phyloP scores from a whole-genome alignment of 2,888 invertebrate genomes.

The Synergus umbraculus region DNA sequence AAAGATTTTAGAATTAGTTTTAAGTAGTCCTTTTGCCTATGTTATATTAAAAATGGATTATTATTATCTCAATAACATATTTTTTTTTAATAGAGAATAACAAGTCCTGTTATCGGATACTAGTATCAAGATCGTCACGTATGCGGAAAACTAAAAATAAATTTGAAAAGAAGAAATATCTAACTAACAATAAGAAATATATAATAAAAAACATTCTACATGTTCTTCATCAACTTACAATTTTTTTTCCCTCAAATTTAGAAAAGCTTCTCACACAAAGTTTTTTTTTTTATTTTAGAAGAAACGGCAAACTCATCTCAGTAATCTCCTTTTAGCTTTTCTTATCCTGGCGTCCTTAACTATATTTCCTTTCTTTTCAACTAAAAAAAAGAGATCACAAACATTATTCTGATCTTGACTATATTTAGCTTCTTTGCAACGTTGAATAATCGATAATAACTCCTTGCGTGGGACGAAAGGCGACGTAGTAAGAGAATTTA shows the following conservation, averaged over 20 bases:
- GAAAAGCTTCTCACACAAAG: too few relatives aligned
- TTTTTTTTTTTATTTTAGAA: not conserved
- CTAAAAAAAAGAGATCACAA: not conserved
- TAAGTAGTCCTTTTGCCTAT: too few relatives aligned
- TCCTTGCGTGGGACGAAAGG: not conserved
- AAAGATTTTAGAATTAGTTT: not conserved
- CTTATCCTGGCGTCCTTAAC: not conserved
- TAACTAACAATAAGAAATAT: conserved; percentile 10
- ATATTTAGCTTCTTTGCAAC: not conserved
- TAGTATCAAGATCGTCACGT: conserved; percentile 10
- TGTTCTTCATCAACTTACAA: not conserved
- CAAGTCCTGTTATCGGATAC: not conserved
- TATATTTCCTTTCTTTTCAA: not conserved
- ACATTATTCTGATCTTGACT: not conserved
- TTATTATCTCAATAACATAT: not conserved
- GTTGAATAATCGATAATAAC: not conserved
- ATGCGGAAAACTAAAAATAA: conserved; percentile 5
- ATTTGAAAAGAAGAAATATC: not conserved
- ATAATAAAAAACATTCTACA: not conserved
- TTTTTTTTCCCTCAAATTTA: not conserved
- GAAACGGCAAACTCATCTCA: not conserved
- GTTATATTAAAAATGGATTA: not conserved
- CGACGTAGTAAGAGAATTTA: not conserved
- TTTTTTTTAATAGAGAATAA: not conserved
- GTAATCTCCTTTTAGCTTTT: not conserved